These are phyloP conservation scores for Drosophila neoperkinsi DNA, from an alignment of 2,888 invertebrate genomes.

Conservation along the genomic window DNA sequence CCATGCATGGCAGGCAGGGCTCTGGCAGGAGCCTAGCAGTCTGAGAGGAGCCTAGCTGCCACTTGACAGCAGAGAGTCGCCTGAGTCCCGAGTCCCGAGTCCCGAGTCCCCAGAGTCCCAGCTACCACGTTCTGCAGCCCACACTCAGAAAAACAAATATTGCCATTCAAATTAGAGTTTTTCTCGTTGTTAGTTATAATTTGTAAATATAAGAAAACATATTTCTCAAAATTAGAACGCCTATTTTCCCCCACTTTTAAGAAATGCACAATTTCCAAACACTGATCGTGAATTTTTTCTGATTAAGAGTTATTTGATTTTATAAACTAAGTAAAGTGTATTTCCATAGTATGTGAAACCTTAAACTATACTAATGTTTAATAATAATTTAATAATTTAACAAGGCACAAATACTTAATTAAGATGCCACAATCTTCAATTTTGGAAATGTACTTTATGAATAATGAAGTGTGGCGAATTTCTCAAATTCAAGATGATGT, in stretches of 20 bases:
- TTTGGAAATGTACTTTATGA: not conserved
- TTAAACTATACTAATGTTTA: not conserved
- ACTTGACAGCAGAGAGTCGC: constrained; percentile 8
- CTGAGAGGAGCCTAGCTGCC: constrained; percentile 5
- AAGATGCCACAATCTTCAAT: not conserved
- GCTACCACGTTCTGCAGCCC: constrained; percentile 13
- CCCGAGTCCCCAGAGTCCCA: constrained; percentile 2
- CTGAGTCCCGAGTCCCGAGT: constrained; percentile 2
- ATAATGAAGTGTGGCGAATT: not conserved
- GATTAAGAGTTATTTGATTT: not conserved
- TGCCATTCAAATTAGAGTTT: not conserved
- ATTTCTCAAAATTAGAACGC: not conserved
- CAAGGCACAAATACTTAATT: too few species aligned
- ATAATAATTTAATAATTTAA: not conserved
- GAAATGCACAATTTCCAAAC: not conserved
- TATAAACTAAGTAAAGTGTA: not conserved
- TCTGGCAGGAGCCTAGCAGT: not conserved
- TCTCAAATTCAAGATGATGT: not conserved
- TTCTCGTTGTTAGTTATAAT: not conserved
- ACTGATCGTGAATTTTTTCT: not conserved
- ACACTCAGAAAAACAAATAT: not conserved
- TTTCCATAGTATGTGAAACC: not conserved
- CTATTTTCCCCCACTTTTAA: not conserved
- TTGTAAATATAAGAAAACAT: not conserved
- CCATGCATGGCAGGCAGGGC: constrained; percentile 15